These are phyloP conservation scores for Psilopsiagon aymara DNA, from an alignment of 2,113 vertebrate genomes.

Conservation along the genomic window DNA sequence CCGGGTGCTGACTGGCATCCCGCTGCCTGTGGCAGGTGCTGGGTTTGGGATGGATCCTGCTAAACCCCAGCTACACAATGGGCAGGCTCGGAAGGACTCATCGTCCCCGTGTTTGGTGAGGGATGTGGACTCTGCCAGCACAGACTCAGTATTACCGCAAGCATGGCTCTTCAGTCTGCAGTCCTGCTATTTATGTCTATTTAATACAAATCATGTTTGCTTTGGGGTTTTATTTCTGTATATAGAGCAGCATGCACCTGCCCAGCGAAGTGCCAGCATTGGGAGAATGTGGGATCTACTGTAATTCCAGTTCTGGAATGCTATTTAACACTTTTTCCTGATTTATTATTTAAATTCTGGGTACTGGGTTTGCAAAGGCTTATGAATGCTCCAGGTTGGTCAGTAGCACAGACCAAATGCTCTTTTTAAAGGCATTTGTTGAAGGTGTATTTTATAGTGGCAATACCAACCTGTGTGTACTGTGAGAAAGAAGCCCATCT, in stretches of 20 bases:
- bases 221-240: conserved; percentile 1
- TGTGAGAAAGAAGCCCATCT: conserved; percentile 12
- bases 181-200: conserved; percentile 74
- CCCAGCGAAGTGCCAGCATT: background rate
- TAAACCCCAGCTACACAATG: background rate
- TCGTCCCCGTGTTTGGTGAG: background rate
- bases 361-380: background rate
- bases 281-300: conserved; percentile 43
- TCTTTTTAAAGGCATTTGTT: conserved; percentile 22
- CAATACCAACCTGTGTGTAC: conserved; percentile 55
- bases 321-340: conserved; percentile 28
- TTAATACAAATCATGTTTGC: conserved; percentile 53
- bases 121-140: conserved; percentile 33
- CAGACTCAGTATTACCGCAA: conserved; percentile 58
- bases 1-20: background rate
- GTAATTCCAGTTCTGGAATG: conserved; percentile 52
- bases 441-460: conserved; percentile 44
- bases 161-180: conserved; percentile 40
- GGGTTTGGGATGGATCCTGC: background rate
- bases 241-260: conserved; percentile 45
- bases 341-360: conserved; percentile 32
- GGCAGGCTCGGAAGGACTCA: background rate
- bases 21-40: background rate
- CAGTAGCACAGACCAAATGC: background rate
- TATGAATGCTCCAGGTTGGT: background rate